Base-by-base conservation (phyloP, 2,113 vertebrate species). In the Penelope pileata region DNA sequence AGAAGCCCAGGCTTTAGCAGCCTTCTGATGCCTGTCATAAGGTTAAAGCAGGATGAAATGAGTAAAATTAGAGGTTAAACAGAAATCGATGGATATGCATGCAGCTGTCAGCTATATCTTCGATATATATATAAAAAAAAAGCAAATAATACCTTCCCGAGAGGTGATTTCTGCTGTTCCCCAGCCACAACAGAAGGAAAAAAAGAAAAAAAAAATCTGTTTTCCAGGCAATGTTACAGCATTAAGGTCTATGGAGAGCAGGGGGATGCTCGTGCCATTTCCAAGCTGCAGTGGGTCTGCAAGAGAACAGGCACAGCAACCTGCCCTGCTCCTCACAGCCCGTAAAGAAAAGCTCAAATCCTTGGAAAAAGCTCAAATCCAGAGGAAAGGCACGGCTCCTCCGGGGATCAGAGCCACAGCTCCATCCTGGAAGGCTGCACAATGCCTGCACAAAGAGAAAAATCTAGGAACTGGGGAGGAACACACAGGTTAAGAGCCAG, bases 181-280 rank as follows among this genome's bases (percentile, higher is more conserved):
- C 22, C 32, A 78, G 16, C 14, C 29, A 63, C 38, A 53, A 19
- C 0, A 40, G 36, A 22, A 9, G 6, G 32, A 51, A 53, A 86
- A 60, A 14, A 36, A 51, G 48, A n/a, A n/a, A n/a, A 87, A 58
- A 16, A 11, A 17, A 13, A 40, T 5, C 12, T 67, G 12, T n/a
- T 23, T n/a, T 56, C 12, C n/a, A 47, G 24, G 17, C 50, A 63
- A 40, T 5, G 10, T 36, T 53, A 21, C 10, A 42, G 67, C 73
- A 36, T 26, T 26, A 16, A 56, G 21, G 29, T 34, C n/a, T 56
- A 26, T 10, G 67, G 27, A 56, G 17, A 19, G 23, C n/a, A 36
- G 6, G 7, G 4, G 22, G 22, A 48, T 47, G 38, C 26, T 62
- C 40, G 34, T 3, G 48, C 23, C 0, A 2, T 5, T n/a, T 29